These are phyloP conservation scores for Cheilosia vernalis DNA, from an alignment of 2,888 invertebrate genomes.

Conservation along the genomic window DNA sequence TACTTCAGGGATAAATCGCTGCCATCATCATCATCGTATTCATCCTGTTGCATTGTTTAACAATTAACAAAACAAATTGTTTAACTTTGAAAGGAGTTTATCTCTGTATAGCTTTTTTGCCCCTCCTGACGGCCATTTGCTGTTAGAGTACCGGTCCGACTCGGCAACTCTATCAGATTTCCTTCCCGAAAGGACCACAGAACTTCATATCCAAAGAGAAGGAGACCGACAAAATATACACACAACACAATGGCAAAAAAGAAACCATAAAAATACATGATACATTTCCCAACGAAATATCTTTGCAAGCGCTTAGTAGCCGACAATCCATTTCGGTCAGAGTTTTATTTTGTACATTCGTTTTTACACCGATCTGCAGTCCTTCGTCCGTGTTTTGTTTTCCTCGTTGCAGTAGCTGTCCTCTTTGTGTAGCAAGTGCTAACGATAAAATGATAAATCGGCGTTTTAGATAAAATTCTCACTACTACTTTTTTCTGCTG, in stretches of 20 bases:
- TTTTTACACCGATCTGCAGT: conserved; percentile 33
- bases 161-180: conserved; percentile 40
- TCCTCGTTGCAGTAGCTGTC: conserved; percentile 29
- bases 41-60: conserved; percentile 75
- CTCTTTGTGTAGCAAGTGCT: conserved; percentile 55
- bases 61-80: conserved; percentile 77
- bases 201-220: conserved; percentile 1
- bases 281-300: conserved; percentile 21
- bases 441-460: conserved; percentile 68
- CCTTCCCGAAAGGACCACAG: conserved; percentile 30
- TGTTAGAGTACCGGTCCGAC: conserved; percentile 11
- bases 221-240: background rate
- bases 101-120: conserved; percentile 6
- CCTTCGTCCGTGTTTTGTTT: conserved; percentile 23
- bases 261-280: conserved; percentile 15
- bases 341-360: conserved; percentile 4
- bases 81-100: conserved; percentile 71
- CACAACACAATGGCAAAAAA: background rate
- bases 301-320: conserved; percentile 50
- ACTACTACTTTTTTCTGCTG: conserved; percentile 15
- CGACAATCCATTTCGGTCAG: conserved; percentile 46
- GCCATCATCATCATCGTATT: conserved; percentile 36
- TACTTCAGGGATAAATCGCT: conserved; percentile 34
- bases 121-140: conserved; percentile 11
- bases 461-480: conserved; percentile 56